These are phyloP conservation scores for Polylopha cassiicola DNA, from an alignment of 2,888 invertebrate species.

Conservation along the genomic window DNA sequence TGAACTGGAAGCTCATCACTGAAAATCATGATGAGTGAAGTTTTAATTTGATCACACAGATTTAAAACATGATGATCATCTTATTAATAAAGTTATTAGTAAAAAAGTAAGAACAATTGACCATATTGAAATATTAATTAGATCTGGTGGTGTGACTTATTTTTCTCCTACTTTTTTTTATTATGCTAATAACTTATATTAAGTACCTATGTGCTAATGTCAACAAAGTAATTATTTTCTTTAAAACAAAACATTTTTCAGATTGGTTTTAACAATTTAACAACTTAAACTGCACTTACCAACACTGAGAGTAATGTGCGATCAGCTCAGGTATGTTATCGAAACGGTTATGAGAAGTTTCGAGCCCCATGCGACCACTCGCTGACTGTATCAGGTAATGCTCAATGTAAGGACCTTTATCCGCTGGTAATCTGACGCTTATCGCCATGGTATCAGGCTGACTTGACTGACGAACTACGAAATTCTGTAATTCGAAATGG, in stretches of 20 bases:
- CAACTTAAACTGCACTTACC: slow-evolving; percentile 69
- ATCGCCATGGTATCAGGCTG: slow-evolving; percentile 96
- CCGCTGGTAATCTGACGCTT: slow-evolving; percentile 91
- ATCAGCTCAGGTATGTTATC: slow-evolving; percentile 94
- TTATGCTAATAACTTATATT: too few species aligned
- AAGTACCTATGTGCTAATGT: too few species aligned
- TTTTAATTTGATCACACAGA: neutral
- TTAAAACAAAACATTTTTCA: neutral
- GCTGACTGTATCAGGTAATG: slow-evolving; percentile 96
- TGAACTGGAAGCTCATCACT: slow-evolving; percentile 96
- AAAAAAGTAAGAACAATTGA: too few species aligned
- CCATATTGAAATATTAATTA: too few species aligned
- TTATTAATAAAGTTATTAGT: too few species aligned
- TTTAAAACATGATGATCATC: too few species aligned
- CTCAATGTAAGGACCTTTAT: slow-evolving; percentile 94
- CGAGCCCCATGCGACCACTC: slow-evolving; percentile 88
- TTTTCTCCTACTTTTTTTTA: too few species aligned
- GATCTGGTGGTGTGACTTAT: too few species aligned
- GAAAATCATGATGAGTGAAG: slow-evolving; percentile 37
- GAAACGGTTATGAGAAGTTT: slow-evolving; percentile 96
- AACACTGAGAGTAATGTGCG: slow-evolving; percentile 95
- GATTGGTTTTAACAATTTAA: neutral
- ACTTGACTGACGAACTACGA: slow-evolving; percentile 96
- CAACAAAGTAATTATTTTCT: too few species aligned
- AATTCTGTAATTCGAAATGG: slow-evolving; percentile 88